Base-by-base conservation (phyloP, 2,888 invertebrate species). In the Dynastes grantii region DNA sequence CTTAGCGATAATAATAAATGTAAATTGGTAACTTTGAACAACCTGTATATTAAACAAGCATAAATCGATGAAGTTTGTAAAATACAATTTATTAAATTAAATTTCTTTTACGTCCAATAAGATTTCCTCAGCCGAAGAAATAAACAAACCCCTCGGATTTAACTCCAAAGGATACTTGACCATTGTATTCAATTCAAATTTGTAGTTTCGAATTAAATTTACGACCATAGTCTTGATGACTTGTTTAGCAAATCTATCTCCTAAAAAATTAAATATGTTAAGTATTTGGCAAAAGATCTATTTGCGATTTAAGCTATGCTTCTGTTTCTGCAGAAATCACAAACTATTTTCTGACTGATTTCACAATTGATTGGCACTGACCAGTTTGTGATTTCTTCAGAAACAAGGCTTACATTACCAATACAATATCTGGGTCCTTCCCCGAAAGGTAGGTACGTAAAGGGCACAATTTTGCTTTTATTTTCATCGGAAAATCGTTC, bases 401-500 rank as follows among this genome's bases (percentile, higher is more conserved):
- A 22, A 22, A 22, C 22, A 22, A 22, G 22, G 22, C 22, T 22
- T 22, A 3, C 79, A 6, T 67, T 80, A 82, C 82, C 83, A 49
- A 83, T 76, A 68, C 82, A 83, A 77, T 76, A 77, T 53, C 80
- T 78, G 2, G 82, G 82, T 58, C 82, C 83, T 32, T 77, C 65
- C 13, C 83, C 83, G 70, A 83, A 83, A 9, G 83, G 83, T 37
- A 83, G 65, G 64, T 82, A 83, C 4, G 78, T 55, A 37, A 79
- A 82, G 8, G 78, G 65, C 0, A 64, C 49, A 45, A 81, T 79
- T 1, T 68, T n/a, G 81, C 49, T 86, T 6, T 22, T 51, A 29
- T 85, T 85, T 58, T 87, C 87, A 0, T 84, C 84, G 0, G 78
- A 82, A 83, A 88, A 89, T 68, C 88, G 80, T 73, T 88, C 87